Evolutionary conservation across 2,797 vertebrate species (phyloP).

Genomic region (Sebastes cheni): DNA sequence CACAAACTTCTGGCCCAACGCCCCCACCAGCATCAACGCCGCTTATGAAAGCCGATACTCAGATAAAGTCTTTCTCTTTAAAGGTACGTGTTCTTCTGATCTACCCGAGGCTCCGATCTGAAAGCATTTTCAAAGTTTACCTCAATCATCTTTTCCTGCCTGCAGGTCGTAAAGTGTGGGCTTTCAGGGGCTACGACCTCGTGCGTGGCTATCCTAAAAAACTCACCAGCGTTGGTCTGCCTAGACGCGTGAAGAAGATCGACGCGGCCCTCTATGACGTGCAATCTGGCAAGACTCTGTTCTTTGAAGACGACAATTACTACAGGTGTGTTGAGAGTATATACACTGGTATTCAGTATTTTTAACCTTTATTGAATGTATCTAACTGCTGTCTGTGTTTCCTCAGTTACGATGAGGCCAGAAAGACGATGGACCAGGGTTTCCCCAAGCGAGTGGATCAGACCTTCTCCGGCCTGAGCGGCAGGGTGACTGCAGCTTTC

Average conservation of each 20-base stretch:
- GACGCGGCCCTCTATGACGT: slow-evolving; percentile 83
- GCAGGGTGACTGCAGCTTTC: slow-evolving; percentile 83
- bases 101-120: background rate
- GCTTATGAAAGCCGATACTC: slow-evolving; percentile 82
- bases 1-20: slow-evolving; percentile 84
- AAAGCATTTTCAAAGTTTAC: background rate
- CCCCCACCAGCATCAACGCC: slow-evolving; percentile 85
- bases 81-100: slow-evolving; percentile 75
- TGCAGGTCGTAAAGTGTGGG: slow-evolving; percentile 78
- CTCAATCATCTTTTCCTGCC: background rate
- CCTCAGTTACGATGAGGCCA: slow-evolving; percentile 85
- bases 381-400: background rate
- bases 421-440: slow-evolving; percentile 76
- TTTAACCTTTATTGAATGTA: background rate
- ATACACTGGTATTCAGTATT: slow-evolving; percentile 19
- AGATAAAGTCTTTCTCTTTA: slow-evolving; percentile 85
- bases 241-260: slow-evolving; percentile 77
- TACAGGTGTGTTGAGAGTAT: slow-evolving; percentile 85
- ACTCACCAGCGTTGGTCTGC: slow-evolving; percentile 82
- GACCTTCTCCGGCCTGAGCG: slow-evolving; percentile 78
- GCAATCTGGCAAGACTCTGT: slow-evolving; percentile 81
- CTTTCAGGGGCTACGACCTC: slow-evolving; percentile 74
- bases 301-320: slow-evolving; percentile 81
- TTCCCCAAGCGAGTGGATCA: slow-evolving; percentile 72
- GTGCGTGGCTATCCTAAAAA: slow-evolving; percentile 81